Evolutionary conservation across 2,888 invertebrate genomes (phyloP).

Genomic region (Metallyticus violacea): DNA sequence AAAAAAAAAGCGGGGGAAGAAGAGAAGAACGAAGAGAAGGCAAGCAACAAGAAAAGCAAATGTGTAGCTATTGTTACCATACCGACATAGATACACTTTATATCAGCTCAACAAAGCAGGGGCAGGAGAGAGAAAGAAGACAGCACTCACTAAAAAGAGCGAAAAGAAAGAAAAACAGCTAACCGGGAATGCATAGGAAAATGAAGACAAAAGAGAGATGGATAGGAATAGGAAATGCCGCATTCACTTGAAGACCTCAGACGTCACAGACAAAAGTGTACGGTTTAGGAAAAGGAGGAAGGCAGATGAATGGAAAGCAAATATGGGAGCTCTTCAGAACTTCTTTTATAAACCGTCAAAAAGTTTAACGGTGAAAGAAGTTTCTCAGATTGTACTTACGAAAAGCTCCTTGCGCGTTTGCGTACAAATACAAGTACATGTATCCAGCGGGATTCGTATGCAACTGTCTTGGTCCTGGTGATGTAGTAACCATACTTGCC

Average conservation of each 20-base stretch:
- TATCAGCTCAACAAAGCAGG: too few relatives aligned
- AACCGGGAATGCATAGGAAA: constrained; percentile 5
- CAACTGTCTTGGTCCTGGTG: too few relatives aligned
- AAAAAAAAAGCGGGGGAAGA: not conserved
- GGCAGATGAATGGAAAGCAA: not conserved
- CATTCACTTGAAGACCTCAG: constrained; percentile 13
- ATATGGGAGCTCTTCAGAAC: not conserved
- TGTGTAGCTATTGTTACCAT: constrained; percentile 4
- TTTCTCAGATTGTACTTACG: not conserved
- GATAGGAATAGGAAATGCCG: constrained; percentile 16
- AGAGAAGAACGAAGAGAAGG: not conserved
- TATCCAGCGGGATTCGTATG: too few relatives aligned
- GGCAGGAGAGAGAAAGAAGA: not conserved
- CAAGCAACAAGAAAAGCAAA: constrained; percentile 16
- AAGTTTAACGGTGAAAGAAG: not conserved
- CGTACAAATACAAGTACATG: too few relatives aligned
- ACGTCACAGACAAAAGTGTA: constrained; percentile 11
- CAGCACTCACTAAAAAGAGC: not conserved
- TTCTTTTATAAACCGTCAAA: not conserved
- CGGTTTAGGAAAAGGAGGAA: not conserved
- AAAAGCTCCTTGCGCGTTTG: not conserved
- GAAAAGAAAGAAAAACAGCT: not conserved
- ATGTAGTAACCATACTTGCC: too few relatives aligned
- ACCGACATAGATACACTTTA: constrained; percentile 13
- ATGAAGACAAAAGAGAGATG: constrained; percentile 17